Base-by-base conservation (phyloP, 2,888 invertebrate species). In the Hydriomena furcata region DNA sequence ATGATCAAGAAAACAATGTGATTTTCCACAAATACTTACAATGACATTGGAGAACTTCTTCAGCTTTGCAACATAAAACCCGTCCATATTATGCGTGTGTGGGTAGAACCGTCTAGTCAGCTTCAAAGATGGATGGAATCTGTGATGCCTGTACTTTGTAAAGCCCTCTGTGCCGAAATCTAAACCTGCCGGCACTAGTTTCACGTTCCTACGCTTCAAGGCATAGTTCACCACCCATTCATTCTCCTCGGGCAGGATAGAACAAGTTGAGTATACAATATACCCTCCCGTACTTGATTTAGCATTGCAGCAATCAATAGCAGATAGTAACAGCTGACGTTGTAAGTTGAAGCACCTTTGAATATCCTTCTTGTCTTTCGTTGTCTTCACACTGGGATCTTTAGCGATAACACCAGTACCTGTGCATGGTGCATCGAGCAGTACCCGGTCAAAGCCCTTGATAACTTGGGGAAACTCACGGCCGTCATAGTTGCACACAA, bases 51-150 rank as follows among this genome's bases (percentile, higher is more conserved):
- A 97, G 78, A 98, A 95, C 77, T 99, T 99, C 86, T 98, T 98
- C 7, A 99, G 83, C 87, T 99, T 99, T 0, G 99, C 99, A 1
- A 99, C 98, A 89, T 95, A 99, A 84, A 99, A 99, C 2, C 99
- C 99, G 85, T 99, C 99, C 96, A 99, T 97, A 78, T 99, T 99
- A 79, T 99, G 98, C 1, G 96, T 95, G 78, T 99, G 99, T 0
- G 99, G 99, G 86, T 99, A 99, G 87, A 97, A 98, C 41, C 99
- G 92, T 75, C 94, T 93, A 0, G 98, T 96, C 49, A 97, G 82
- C 73, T 96, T 97, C 81, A 99, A 83, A 7, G 96, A 95, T 0
- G 97, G 97, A 82, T 99, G 98, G 88, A 97, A 99, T 63, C 97
- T 92, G 67, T 93, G 91, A 60, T 96, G 94, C 41, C 95, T 92